These are phyloP conservation scores for Ellobius talpinus DNA, from an alignment of 2,113 vertebrate species.

Conservation along the genomic window DNA sequence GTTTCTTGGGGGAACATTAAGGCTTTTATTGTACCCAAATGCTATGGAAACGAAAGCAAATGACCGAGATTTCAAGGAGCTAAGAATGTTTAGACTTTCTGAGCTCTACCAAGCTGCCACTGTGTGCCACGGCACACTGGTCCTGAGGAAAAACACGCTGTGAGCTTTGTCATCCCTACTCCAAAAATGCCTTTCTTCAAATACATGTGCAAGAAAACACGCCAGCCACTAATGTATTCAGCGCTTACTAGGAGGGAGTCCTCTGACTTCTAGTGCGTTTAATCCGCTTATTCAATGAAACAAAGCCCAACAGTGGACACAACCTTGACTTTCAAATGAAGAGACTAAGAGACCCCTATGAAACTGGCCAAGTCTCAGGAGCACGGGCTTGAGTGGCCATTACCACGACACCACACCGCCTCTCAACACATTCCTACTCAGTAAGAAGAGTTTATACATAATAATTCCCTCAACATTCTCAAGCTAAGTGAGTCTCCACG, in stretches of 20 bases:
- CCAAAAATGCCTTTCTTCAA: constrained; percentile 7
- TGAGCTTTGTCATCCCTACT: neutral
- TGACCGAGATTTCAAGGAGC: neutral
- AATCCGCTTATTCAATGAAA: neutral
- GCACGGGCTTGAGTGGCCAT: neutral
- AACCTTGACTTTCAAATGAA: constrained; percentile 12
- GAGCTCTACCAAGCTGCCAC: neutral
- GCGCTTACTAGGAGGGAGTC: neutral
- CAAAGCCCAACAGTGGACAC: neutral
- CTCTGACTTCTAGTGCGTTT: neutral
- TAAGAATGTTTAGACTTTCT: neutral
- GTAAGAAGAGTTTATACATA: neutral
- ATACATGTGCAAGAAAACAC: constrained; percentile 24
- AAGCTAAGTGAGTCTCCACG: neutral
- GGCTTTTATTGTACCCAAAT: neutral
- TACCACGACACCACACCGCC: neutral
- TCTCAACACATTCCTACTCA: neutral
- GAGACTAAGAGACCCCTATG: neutral
- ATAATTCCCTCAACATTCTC: neutral
- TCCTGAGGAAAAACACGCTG: neutral
- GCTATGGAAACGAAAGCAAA: constrained; percentile 21
- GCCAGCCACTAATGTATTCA: neutral
- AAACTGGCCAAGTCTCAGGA: constrained; percentile 26
- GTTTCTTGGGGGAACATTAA: neutral
- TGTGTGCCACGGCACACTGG: neutral